Base-by-base conservation (phyloP, 2,113 vertebrate species). In the Regulus satrapa region DNA sequence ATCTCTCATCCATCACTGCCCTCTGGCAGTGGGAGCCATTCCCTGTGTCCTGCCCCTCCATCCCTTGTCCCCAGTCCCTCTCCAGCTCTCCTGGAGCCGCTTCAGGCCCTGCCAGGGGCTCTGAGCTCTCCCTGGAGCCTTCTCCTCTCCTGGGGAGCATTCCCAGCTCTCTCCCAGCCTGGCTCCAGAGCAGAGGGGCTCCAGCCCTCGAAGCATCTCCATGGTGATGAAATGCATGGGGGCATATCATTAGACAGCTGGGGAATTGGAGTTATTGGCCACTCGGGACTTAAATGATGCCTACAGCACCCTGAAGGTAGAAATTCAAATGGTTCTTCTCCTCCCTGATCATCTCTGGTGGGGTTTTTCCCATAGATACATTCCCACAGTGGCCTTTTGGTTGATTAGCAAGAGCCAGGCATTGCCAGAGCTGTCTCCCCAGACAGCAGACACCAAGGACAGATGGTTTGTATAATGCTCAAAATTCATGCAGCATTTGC, bases 1-100 rank as follows among this genome's bases (percentile, higher is more conserved):
- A 5, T 23, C 1, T 61, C 14, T 25, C 40, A 68, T 16, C 40
- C 0, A 6, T 0, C 8, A 5, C 24, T 59, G 6, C 7, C 12
- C 18, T 59, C 8, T 59, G 28, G 5, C 4, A 38, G 1, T 40
- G 10, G 18, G 46, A 73, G 7, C 16, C 45, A 59, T 52, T 74
- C 18, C 21, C 10, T 2, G 8, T 5, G 5, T 52, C 12, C 32
- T 68, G 54, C 36, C 20, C 0, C 45, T 28, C 36, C 34, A 34
- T 0, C 0, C 26, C 26, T 45, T 66, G 18, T 51, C 15, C 51
- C 13, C 0, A 46, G 32, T 38, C n/a, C n/a, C 32, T 56, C 31
- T 64, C 10, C 59, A 67, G 24, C 45, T 81, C 38, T 59, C 24
- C 2, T 46, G 59, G 38, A 74, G 7, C 2, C 45, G 15, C 52